Evolutionary conservation across 2,113 vertebrate genomes (phyloP).

Genomic region (Atherinomorus stipes): DNA sequence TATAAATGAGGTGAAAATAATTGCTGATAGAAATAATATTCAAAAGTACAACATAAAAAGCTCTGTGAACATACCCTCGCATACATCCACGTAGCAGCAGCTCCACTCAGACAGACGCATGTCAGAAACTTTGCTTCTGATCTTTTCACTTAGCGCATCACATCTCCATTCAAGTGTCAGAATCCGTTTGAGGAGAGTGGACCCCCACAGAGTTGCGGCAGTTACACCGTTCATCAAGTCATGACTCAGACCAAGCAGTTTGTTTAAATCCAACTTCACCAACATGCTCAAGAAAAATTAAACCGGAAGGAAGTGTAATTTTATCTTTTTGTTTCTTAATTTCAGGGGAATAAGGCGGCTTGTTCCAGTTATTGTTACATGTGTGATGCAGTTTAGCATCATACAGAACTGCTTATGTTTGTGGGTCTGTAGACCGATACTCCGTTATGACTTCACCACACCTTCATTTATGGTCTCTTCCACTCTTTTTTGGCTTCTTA

Average conservation of each 20-base stretch:
- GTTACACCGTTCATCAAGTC: conserved; percentile 53
- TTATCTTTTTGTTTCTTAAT: neutral
- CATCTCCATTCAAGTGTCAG: conserved; percentile 61
- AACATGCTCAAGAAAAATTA: neutral
- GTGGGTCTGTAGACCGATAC: neutral
- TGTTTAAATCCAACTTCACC: conserved; percentile 38
- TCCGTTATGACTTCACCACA: neutral
- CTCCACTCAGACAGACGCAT: conserved; percentile 27
- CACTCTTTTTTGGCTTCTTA: conserved; percentile 26
- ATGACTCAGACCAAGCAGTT: conserved; percentile 23
- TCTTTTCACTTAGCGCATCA: conserved; percentile 67
- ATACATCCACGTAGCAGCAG: conserved; percentile 4
- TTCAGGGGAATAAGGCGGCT: neutral
- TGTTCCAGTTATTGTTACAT: conserved; percentile 1
- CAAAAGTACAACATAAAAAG: neutral
- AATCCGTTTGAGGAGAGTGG: conserved; percentile 48
- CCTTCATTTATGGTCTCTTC: conserved; percentile 19
- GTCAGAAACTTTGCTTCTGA: conserved; percentile 32
- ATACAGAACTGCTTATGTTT: conserved; percentile 1
- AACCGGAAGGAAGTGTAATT: neutral
- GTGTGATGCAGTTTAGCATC: conserved; percentile 3
- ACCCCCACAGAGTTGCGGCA: conserved; percentile 49
- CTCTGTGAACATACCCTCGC: neutral
- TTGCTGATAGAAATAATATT: neutral
- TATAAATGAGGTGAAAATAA: neutral